Conservation (phyloP, 2,888 invertebrate species). For the Andrena praecox region DNA sequence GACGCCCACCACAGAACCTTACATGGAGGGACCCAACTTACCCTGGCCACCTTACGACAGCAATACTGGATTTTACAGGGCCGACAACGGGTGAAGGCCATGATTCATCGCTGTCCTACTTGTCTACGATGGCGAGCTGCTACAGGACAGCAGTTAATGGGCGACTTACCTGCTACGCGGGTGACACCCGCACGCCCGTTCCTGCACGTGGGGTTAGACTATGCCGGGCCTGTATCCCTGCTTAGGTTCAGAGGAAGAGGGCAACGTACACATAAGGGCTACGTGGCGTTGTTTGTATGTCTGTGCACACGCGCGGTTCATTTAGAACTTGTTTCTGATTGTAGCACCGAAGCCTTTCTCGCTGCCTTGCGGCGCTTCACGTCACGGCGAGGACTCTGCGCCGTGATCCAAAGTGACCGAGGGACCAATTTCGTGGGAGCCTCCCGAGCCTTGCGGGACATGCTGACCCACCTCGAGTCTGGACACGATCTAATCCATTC, state of each 20-base stretch:
- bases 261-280: not conserved
- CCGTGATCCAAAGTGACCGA: too few relatives aligned
- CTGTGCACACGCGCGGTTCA: too few relatives aligned
- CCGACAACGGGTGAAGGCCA: not conserved
- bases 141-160: not conserved
- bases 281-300: not conserved
- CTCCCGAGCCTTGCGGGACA: too few relatives aligned
- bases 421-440: too few relatives aligned
- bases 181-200: not conserved
- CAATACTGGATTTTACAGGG: not conserved
- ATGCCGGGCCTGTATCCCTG: not conserved
- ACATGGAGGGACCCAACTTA: too few relatives aligned
- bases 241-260: not conserved
- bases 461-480: too few relatives aligned
- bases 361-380: too few relatives aligned
- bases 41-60: too few relatives aligned
- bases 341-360: too few relatives aligned
- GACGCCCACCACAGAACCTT: too few relatives aligned
- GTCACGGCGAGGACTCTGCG: too few relatives aligned
- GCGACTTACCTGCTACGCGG: not conserved
- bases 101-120: not conserved
- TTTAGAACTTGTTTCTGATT: too few relatives aligned
- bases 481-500: not conserved
- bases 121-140: not conserved
- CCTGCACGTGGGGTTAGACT: not conserved